Evolutionary conservation across 2,888 invertebrate genomes (phyloP).

Genomic region (Adelphocoris suturalis): DNA sequence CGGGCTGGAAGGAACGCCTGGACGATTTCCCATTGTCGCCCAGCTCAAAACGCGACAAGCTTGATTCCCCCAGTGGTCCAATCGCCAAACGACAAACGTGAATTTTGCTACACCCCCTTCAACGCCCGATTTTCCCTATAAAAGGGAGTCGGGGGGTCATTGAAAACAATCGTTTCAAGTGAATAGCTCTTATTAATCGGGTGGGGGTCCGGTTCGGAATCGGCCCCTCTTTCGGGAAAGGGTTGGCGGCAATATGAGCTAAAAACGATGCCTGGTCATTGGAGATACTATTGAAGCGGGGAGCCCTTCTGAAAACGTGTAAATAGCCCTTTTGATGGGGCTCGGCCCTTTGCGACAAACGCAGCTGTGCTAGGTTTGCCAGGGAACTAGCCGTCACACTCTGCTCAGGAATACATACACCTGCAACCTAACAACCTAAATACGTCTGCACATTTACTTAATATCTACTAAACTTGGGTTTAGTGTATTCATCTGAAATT

Average conservation of each 20-base stretch:
- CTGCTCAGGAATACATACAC: background rate
- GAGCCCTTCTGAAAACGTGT: constrained; percentile 59
- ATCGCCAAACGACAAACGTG: constrained; percentile 48
- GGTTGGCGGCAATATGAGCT: constrained; percentile 27
- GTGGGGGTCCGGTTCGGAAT: constrained; percentile 54
- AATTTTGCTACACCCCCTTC: background rate
- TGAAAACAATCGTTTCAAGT: constrained; percentile 62
- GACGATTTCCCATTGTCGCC: constrained; percentile 61
- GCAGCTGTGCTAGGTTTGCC: constrained; percentile 21
- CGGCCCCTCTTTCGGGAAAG: constrained; percentile 11
- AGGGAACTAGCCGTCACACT: background rate
- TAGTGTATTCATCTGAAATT: no score
- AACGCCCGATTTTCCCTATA: constrained; percentile 44
- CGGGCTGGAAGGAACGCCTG: background rate
- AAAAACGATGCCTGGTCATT: constrained; percentile 69
- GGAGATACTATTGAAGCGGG: constrained; percentile 62
- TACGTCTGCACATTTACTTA: no score
- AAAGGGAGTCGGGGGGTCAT: constrained; percentile 39
- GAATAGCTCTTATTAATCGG: constrained; percentile 65
- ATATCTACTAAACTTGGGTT: no score
- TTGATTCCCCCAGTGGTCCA: constrained; percentile 12
- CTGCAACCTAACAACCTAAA: background rate
- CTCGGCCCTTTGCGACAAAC: background rate
- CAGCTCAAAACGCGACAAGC: constrained; percentile 12
- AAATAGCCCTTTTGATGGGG: constrained; percentile 55